Percentiles rank a stretch among this genome's conserved stretches.
These are phyloP conservation scores for Cassiopea andromeda DNA, from an alignment of 30 jellyfish, hydroid and myxozoan species.

Conservation along the genomic window DNA sequence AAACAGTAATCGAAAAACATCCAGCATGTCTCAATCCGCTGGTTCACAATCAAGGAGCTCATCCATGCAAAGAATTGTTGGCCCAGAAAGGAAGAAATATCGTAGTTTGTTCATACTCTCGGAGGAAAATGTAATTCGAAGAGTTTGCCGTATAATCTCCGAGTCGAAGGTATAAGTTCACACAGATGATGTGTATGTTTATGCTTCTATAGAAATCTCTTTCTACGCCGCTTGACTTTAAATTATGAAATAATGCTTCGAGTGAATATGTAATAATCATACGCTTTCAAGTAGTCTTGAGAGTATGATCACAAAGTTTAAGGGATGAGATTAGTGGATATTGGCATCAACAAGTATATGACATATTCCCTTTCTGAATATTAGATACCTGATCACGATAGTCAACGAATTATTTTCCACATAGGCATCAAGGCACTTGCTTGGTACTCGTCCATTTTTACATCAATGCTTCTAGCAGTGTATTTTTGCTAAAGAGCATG, in stretches of 20 bases:
- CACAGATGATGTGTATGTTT: neutral
- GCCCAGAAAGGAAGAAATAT: slow-evolving; percentile 81
- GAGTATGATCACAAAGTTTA: neutral
- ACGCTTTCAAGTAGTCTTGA: too few species aligned
- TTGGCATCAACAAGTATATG: neutral
- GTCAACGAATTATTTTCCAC: neutral
- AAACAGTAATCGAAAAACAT: slow-evolving; percentile 59
- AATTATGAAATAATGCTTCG: too few species aligned
- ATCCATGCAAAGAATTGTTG: slow-evolving; percentile 76
- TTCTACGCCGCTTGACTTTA: too few species aligned
- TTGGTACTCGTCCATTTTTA: neutral
- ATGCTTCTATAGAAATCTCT: too few species aligned
- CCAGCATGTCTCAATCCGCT: slow-evolving; percentile 73
- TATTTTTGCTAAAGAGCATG: neutral
- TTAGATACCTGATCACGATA: neutral
- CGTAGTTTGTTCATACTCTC: slow-evolving; percentile 70
- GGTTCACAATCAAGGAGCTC: slow-evolving; percentile 86
- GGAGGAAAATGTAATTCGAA: slow-evolving; percentile 68
- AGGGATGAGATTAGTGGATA: neutral
- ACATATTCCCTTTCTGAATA: neutral
- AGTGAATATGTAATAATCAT: too few species aligned
- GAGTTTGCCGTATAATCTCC: slow-evolving; percentile 74
- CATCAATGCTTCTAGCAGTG: neutral
- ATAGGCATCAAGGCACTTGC: neutral
- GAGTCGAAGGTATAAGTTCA: slow-evolving; percentile 78